These are phyloP conservation scores for Helostoma temminkii DNA, from an alignment of 2,797 vertebrate species.

Conservation along the genomic window DNA sequence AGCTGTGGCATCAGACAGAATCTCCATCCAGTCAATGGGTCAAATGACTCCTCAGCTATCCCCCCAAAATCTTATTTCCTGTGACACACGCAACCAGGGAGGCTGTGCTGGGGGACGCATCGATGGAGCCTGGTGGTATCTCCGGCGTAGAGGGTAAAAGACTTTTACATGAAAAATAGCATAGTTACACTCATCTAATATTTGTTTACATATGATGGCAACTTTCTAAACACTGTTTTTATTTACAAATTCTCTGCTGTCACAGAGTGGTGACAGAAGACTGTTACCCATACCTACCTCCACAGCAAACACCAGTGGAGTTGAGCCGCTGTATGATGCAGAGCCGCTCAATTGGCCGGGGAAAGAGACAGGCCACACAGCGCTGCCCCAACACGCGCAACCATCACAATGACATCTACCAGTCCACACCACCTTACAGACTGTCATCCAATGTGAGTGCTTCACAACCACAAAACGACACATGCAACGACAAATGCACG, in stretches of 20 bases:
- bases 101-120: slow-evolving; percentile 92
- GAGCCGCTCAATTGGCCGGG: slow-evolving; percentile 90
- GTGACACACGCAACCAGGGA: slow-evolving; percentile 92
- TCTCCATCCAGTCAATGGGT: slow-evolving; percentile 98
- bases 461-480: not conserved
- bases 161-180: not conserved
- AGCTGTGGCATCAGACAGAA: slow-evolving; percentile 97
- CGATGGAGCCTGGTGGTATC: slow-evolving; percentile 97
- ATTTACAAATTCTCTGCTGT: not conserved
- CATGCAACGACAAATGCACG: not conserved
- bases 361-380: slow-evolving; percentile 90
- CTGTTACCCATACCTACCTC: slow-evolving; percentile 91
- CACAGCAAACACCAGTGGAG: slow-evolving; percentile 71
- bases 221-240: not conserved
- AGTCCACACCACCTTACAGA: slow-evolving; percentile 92
- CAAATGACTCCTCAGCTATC: slow-evolving; percentile 96
- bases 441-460: slow-evolving; percentile 82
- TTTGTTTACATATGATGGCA: not conserved
- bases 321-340: slow-evolving; percentile 94
- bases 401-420: slow-evolving; percentile 92
- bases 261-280: slow-evolving; percentile 93
- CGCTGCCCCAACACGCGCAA: slow-evolving; percentile 90
- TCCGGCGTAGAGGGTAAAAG: slow-evolving; percentile 90
- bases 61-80: slow-evolving; percentile 96
- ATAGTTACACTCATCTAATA: too few relatives aligned